Conservation (phyloP, 2,113 vertebrate species). For the Bombycilla garrulus region DNA sequence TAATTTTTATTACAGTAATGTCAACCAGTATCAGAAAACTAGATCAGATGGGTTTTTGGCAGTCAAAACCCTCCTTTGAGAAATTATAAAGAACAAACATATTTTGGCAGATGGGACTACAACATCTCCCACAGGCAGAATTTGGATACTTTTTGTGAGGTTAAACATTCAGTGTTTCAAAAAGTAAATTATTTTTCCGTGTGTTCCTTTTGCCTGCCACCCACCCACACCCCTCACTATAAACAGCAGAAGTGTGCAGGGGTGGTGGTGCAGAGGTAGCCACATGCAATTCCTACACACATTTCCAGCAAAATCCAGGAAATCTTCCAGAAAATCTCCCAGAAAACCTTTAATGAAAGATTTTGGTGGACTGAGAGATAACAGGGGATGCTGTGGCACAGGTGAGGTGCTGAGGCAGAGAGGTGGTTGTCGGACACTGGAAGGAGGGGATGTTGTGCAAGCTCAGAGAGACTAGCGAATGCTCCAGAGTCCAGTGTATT, state of each 20-base stretch:
- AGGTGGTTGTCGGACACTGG: too few species aligned
- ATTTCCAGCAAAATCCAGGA: neutral
- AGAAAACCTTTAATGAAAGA: neutral
- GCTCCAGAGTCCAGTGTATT: neutral
- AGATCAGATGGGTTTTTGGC: neutral
- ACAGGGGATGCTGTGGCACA: neutral
- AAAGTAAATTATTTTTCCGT: neutral
- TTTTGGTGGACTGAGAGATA: neutral
- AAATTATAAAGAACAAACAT: neutral
- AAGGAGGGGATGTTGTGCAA: neutral
- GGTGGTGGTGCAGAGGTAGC: neutral
- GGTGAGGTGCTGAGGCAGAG: neutral
- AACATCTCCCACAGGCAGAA: neutral
- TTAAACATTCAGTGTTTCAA: neutral
- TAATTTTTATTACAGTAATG: neutral
- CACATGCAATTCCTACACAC: neutral
- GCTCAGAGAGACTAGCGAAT: neutral
- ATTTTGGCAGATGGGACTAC: constrained; percentile 8
- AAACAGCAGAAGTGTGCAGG: neutral
- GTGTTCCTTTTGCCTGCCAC: constrained; percentile 38
- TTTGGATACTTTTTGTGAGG: neutral
- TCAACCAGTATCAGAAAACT: neutral
- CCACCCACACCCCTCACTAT: neutral
- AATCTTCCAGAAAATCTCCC: neutral
- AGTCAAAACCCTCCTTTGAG: neutral